Conservation (phyloP, 2,888 invertebrate genomes). For the Clostera curtula region DNA sequence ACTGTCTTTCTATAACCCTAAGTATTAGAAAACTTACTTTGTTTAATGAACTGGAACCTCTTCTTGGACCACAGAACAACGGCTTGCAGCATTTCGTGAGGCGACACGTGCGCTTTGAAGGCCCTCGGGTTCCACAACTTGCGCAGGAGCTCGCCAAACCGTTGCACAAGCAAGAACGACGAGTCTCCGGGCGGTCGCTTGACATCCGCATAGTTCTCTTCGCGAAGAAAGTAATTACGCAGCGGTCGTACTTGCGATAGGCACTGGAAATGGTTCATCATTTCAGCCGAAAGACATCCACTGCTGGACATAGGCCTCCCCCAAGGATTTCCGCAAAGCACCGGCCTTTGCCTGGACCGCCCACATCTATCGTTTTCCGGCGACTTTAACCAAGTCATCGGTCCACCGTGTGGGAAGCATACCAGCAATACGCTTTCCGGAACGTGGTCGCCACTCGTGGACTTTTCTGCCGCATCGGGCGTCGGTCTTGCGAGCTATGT, state of each 20-base stretch:
- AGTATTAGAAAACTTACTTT: slow-evolving; percentile 77
- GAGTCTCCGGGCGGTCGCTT: slow-evolving; percentile 97
- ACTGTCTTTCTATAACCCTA: too few species aligned
- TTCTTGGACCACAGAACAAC: slow-evolving; percentile 98
- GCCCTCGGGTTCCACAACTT: slow-evolving; percentile 99
- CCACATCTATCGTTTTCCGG: too few species aligned
- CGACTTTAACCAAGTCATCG: too few species aligned
- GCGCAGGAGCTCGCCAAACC: slow-evolving; percentile 95
- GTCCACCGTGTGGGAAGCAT: too few species aligned
- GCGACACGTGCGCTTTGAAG: slow-evolving; percentile 99
- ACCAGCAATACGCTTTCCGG: too few species aligned
- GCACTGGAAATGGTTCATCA: slow-evolving; percentile 75
- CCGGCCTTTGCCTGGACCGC: too few species aligned
- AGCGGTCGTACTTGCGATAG: slow-evolving; percentile 96
- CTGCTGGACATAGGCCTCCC: too few species aligned
- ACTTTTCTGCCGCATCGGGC: too few species aligned
- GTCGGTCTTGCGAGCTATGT: too few species aligned
- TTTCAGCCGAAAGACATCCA: too few species aligned
- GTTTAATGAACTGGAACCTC: slow-evolving; percentile 97
- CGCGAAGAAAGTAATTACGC: slow-evolving; percentile 95
- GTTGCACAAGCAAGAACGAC: slow-evolving; percentile 90
- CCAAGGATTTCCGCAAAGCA: too few species aligned
- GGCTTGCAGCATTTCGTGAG: slow-evolving; percentile 99
- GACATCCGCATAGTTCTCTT: slow-evolving; percentile 91
- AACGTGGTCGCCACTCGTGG: too few species aligned